These are phyloP conservation scores for Columba livia DNA, from an alignment of 2,113 vertebrate genomes.

Conservation along the genomic window DNA sequence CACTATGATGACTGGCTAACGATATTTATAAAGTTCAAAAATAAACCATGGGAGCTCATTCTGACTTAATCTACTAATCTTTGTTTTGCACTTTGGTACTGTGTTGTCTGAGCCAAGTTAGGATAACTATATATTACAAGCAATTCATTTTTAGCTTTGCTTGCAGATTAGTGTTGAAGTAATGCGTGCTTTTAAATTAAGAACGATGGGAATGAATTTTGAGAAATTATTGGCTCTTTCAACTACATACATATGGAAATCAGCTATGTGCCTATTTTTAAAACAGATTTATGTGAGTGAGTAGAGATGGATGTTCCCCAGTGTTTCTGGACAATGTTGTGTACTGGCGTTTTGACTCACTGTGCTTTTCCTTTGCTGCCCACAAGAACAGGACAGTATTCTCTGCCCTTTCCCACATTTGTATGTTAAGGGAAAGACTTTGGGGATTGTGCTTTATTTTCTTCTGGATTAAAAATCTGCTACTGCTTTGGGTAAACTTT, in stretches of 20 bases:
- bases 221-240: background rate
- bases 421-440: background rate
- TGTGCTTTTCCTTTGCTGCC: background rate
- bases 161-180: slow-evolving; percentile 35
- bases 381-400: background rate
- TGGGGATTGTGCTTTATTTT: background rate
- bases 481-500: background rate
- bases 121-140: slow-evolving; percentile 24
- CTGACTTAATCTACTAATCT: slow-evolving; percentile 62
- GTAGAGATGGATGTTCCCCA: background rate
- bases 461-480: background rate
- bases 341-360: background rate
- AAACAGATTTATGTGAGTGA: background rate
- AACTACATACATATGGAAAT: background rate
- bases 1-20: slow-evolving; percentile 36
- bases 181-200: slow-evolving; percentile 10
- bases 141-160: slow-evolving; percentile 54
- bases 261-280: background rate
- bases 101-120: slow-evolving; percentile 46
- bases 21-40: slow-evolving; percentile 48
- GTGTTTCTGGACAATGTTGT: background rate
- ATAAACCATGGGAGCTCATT: slow-evolving; percentile 55
- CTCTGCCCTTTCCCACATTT: background rate
- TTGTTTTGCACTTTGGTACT: slow-evolving; percentile 56
- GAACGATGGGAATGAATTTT: background rate